Evolutionary conservation across 2,797 vertebrate species (phyloP).

Genomic region (Iguana delicatissima): DNA sequence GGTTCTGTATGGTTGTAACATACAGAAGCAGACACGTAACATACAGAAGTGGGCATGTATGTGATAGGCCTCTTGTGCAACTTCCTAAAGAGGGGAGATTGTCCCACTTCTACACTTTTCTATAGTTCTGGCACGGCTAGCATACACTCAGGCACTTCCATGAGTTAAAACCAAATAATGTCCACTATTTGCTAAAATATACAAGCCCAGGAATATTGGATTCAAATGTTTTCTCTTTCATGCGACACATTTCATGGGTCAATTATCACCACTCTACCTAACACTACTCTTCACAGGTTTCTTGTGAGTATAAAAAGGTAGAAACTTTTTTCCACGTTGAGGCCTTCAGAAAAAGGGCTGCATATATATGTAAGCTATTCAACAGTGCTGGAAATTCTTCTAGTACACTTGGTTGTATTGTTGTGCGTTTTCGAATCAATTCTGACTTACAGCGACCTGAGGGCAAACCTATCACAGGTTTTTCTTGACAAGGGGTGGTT

Average conservation of each 20-base stretch:
- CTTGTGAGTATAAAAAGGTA: not conserved
- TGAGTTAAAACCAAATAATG: not conserved
- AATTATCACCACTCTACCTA: not conserved
- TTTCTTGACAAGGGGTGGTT: no score
- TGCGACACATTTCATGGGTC: not conserved
- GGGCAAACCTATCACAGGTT: no score
- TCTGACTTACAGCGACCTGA: no score
- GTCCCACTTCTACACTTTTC: not conserved
- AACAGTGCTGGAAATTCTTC: not conserved
- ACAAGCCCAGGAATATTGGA: not conserved
- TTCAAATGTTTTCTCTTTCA: not conserved
- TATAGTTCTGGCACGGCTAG: not conserved
- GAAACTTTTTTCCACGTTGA: not conserved
- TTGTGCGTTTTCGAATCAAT: no score
- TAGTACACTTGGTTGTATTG: no score
- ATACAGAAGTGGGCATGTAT: not conserved
- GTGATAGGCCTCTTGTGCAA: not conserved
- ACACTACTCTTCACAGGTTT: not conserved
- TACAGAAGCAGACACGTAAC: not conserved
- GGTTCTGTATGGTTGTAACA: not conserved
- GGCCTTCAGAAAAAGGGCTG: not conserved
- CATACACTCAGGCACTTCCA: not conserved
- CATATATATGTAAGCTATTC: not conserved
- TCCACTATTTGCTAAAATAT: not conserved
- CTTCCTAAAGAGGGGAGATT: constrained; percentile 37